A percentile compares a stretch with the other conserved stretches of the same genome.
These are phyloP conservation scores for Drosophila trapezifrons DNA, from an alignment of 1,140 invertebrate species.

Conservation along the genomic window DNA sequence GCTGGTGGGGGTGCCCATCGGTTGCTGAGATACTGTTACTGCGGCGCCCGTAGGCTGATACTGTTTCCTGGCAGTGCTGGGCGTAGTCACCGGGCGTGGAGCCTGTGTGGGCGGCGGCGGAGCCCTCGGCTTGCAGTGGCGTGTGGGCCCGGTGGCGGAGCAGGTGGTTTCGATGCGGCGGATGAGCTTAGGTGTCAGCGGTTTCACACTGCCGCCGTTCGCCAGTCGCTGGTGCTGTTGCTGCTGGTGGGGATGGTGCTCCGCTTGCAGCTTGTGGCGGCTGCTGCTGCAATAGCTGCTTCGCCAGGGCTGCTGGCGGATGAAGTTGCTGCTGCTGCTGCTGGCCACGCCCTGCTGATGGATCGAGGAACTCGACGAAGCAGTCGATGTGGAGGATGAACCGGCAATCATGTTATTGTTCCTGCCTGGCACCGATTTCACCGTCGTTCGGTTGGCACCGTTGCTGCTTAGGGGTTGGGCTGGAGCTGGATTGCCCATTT, in stretches of 20 bases:
- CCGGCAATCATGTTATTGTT: slow-evolving; percentile 45
- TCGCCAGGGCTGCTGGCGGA: slow-evolving; percentile 74
- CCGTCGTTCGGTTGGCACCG: slow-evolving; percentile 34
- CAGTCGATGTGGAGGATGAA: slow-evolving; percentile 60
- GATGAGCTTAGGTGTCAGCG: slow-evolving; percentile 77
- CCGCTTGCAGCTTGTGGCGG: slow-evolving; percentile 37
- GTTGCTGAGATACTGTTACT: slow-evolving; percentile 21
- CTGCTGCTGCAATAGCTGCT: slow-evolving; percentile 74
- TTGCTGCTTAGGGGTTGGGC: slow-evolving; percentile 58
- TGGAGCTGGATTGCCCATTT: slow-evolving; percentile 4
- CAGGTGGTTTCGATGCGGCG: slow-evolving; percentile 76
- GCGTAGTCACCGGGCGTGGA: slow-evolving; percentile 28
- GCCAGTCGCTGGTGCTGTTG: slow-evolving; percentile 39
- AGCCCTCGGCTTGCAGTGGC: slow-evolving; percentile 60
- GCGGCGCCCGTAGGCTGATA: slow-evolving; percentile 30
- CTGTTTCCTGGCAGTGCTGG: slow-evolving; percentile 60
- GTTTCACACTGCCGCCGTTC: slow-evolving; percentile 58
- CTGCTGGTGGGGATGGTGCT: slow-evolving; percentile 26
- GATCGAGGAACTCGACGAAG: slow-evolving; percentile 64
- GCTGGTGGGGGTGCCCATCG: slow-evolving; percentile 41
- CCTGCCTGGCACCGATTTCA: slow-evolving; percentile 44
- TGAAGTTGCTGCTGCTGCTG: slow-evolving; percentile 41
- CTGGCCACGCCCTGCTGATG: slow-evolving; percentile 50
- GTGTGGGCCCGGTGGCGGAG: slow-evolving; percentile 21
- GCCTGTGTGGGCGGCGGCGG: slow-evolving; percentile 49